These are phyloP conservation scores for Champsocephalus gunnari DNA, from an alignment of 2,797 vertebrate genomes.

Conservation along the genomic window DNA sequence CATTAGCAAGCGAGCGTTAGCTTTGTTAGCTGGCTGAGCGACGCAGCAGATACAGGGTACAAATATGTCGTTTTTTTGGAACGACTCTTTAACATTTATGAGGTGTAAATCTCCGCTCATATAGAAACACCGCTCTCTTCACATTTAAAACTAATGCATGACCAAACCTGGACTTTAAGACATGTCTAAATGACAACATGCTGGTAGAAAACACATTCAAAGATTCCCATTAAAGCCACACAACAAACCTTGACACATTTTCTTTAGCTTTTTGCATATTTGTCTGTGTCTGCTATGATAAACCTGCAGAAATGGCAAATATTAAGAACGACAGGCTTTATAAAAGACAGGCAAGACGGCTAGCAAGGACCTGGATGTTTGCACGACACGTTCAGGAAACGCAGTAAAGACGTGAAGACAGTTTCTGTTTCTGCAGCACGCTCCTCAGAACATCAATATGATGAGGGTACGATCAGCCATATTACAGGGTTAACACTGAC, in stretches of 20 bases:
- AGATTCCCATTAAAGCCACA: constrained; percentile 55
- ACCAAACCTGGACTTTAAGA: constrained; percentile 5
- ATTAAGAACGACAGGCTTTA: constrained; percentile 44
- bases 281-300: constrained; percentile 63
- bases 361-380: constrained; percentile 36
- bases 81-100: neutral
- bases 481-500: constrained; percentile 63
- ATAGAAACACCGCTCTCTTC: constrained; percentile 14
- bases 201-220: constrained; percentile 49
- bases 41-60: constrained; percentile 1
- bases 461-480: constrained; percentile 67
- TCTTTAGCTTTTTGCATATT: constrained; percentile 73
- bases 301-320: constrained; percentile 52
- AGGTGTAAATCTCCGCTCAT: neutral
- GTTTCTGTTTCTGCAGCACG: constrained; percentile 44
- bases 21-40: neutral
- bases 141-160: neutral
- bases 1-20: neutral
- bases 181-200: constrained; percentile 42
- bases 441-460: constrained; percentile 66
- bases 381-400: constrained; percentile 42
- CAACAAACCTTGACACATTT: constrained; percentile 33
- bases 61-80: constrained; percentile 1
- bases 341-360: constrained; percentile 53
- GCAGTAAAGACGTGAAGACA: constrained; percentile 45